Conservation (phyloP, 2,888 invertebrate genomes). For the Brachyptera risi region DNA sequence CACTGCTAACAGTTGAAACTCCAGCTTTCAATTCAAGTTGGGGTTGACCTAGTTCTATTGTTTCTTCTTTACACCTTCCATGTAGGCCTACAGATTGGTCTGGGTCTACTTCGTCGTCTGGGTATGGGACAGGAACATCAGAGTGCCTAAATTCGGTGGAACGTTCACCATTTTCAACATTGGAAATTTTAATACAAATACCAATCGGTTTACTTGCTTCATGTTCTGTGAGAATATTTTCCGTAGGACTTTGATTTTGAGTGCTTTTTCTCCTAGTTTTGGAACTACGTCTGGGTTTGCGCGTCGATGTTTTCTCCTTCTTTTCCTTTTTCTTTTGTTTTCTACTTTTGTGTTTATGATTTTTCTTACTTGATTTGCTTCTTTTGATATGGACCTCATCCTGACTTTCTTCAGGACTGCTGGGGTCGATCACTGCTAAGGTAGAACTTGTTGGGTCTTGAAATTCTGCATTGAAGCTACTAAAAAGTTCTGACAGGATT, state of each 20-base stretch:
- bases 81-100: too few relatives aligned
- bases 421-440: not conserved
- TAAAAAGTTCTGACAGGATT: conserved; percentile 77
- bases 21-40: not conserved
- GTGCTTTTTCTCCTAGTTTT: conserved; percentile 33
- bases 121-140: too few relatives aligned
- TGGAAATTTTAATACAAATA: conserved; percentile 9
- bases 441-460: conserved; percentile 46
- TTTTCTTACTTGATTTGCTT: not conserved
- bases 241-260: too few relatives aligned
- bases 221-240: too few relatives aligned
- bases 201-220: conserved; percentile 41
- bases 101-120: too few relatives aligned
- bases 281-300: too few relatives aligned
- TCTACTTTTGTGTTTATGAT: conserved; percentile 15
- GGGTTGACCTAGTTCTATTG: not conserved
- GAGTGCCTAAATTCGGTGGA: not conserved
- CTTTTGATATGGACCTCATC: not conserved
- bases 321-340: conserved; percentile 11
- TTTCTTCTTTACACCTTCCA: too few relatives aligned
- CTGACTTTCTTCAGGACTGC: not conserved
- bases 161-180: conserved; percentile 20
- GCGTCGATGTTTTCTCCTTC: not conserved
- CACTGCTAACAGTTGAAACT: not conserved
- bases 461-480: conserved; percentile 70